Conservation (phyloP, 2,113 vertebrate genomes). For the Chloroceryle aenea region DNA sequence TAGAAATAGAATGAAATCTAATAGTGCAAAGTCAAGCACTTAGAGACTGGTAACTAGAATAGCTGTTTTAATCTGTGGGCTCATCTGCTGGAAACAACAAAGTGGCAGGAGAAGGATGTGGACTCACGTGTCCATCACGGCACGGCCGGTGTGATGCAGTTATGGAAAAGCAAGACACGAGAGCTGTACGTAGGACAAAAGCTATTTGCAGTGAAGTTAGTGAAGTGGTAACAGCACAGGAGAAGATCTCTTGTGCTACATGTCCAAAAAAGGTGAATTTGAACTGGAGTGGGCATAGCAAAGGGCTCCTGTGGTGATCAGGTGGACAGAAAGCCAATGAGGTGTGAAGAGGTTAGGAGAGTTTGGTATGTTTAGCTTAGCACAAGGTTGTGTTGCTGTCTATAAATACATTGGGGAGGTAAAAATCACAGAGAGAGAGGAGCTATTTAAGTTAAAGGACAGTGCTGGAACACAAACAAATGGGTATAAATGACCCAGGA, state of each 20-base stretch:
- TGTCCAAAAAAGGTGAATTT: background rate
- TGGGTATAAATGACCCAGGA: background rate
- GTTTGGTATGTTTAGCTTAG: background rate
- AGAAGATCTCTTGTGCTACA: background rate
- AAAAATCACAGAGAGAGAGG: background rate
- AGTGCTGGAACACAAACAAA: background rate
- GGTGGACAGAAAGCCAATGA: background rate
- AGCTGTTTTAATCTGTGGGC: background rate
- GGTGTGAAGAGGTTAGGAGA: background rate
- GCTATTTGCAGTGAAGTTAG: background rate
- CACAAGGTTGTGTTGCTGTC: background rate
- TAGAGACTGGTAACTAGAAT: background rate
- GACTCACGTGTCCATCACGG: background rate
- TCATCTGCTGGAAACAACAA: background rate
- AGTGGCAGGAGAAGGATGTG: background rate
- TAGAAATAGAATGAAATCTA: constrained; percentile 37
- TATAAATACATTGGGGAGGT: background rate
- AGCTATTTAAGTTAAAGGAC: background rate
- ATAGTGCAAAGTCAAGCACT: background rate
- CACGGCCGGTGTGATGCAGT: background rate
- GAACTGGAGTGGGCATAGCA: background rate
- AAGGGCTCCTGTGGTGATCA: background rate
- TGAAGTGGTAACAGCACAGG: background rate
- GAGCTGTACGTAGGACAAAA: background rate
- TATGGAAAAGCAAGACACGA: background rate